Conservation (phyloP, 2,888 invertebrate genomes). For the Drosophila affinis region DNA sequence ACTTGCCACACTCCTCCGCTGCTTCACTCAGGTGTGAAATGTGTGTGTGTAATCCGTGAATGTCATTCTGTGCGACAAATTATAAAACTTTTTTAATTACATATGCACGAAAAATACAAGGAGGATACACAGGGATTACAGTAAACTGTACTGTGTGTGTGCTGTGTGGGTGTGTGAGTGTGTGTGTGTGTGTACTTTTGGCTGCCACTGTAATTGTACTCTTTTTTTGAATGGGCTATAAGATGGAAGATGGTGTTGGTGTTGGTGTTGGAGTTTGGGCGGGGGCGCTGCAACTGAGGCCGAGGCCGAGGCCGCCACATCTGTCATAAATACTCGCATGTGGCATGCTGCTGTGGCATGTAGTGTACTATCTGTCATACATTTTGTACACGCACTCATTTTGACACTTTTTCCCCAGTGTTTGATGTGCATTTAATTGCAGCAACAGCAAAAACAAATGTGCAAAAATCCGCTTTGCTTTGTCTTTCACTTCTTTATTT, state of each 20-base stretch:
- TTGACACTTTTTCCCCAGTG: slow-evolving; percentile 49
- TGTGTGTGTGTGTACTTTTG: slow-evolving; percentile 30
- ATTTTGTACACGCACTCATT: slow-evolving; percentile 50
- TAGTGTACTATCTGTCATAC: slow-evolving; percentile 48
- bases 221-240: background rate
- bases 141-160: background rate
- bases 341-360: slow-evolving; percentile 24
- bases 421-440: slow-evolving; percentile 75
- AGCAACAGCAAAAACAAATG: slow-evolving; percentile 29
- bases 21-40: slow-evolving; percentile 45
- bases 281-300: background rate
- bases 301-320: background rate
- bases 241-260: background rate
- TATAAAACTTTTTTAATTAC: slow-evolving; percentile 75
- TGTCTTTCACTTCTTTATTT: background rate
- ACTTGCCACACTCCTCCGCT: background rate
- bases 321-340: background rate
- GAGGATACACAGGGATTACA: background rate
- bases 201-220: slow-evolving; percentile 24
- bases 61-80: slow-evolving; percentile 43
- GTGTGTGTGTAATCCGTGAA: slow-evolving; percentile 38
- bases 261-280: background rate
- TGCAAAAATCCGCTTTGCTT: slow-evolving; percentile 29
- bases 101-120: slow-evolving; percentile 11
- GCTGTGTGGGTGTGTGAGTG: background rate